These are phyloP conservation scores for Vimba vimba DNA, from an alignment of 2,113 vertebrate genomes.

Conservation along the genomic window DNA sequence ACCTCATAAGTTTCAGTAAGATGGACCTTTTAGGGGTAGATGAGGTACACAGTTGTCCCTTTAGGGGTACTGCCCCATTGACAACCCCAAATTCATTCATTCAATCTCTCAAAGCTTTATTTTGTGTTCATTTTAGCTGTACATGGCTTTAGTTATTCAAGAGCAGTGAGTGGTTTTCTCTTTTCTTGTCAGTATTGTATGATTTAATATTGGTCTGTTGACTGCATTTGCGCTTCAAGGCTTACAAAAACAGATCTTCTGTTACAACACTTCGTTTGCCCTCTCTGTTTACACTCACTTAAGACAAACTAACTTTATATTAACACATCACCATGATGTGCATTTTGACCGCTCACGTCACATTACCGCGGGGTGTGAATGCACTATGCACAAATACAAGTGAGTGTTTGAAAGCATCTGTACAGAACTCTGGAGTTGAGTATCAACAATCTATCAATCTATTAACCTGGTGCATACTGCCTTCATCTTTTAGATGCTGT, in stretches of 20 bases:
- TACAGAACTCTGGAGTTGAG: not conserved
- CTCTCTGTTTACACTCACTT: not conserved
- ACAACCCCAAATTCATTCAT: too few relatives aligned
- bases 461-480: not conserved
- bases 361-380: not conserved
- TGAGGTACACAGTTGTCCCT: too few relatives aligned
- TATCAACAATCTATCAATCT: not conserved
- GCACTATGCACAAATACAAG: not conserved
- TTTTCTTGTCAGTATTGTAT: not conserved
- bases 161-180: not conserved
- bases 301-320: not conserved
- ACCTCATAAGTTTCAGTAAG: not conserved
- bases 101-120: too few relatives aligned
- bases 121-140: not conserved
- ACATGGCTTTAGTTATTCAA: not conserved
- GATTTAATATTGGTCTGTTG: conserved; percentile 4
- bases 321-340: not conserved
- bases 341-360: not conserved
- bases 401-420: not conserved
- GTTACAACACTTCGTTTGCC: not conserved
- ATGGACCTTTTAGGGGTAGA: not conserved
- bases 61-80: too few relatives aligned
- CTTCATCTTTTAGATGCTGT: conserved; percentile 46
- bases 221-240: not conserved
- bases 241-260: not conserved